Conservation (phyloP, 1,140 invertebrate genomes). For the Tetramorium simillimum region DNA sequence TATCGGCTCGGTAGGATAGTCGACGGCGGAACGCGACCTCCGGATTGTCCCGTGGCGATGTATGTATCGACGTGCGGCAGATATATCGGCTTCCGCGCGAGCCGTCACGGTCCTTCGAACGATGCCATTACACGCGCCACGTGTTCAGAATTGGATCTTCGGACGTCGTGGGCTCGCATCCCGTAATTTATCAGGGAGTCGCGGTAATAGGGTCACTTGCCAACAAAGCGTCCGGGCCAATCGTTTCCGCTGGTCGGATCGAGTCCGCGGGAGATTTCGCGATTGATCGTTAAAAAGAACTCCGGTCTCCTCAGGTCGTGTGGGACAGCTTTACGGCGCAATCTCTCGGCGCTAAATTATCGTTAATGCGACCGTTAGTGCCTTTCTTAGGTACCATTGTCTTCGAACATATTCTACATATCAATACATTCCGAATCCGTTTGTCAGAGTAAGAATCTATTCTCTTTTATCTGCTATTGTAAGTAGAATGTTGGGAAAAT, state of each 20-base stretch:
- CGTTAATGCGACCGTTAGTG: background rate
- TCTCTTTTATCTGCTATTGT: background rate
- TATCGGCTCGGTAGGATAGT: slow-evolving; percentile 30
- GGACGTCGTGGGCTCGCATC: slow-evolving; percentile 28
- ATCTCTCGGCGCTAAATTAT: slow-evolving; percentile 6
- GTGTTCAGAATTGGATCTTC: slow-evolving; percentile 61
- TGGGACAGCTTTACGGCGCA: background rate
- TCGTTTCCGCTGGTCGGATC: slow-evolving; percentile 19
- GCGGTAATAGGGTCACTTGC: slow-evolving; percentile 54
- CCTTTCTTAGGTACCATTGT: background rate
- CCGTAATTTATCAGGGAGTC: slow-evolving; percentile 55
- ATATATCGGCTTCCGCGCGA: slow-evolving; percentile 53
- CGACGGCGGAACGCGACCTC: slow-evolving; percentile 52
- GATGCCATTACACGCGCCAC: slow-evolving; percentile 57
- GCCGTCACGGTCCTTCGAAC: slow-evolving; percentile 54
- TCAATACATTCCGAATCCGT: background rate
- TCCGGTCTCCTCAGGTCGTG: background rate
- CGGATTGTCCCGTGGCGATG: slow-evolving; percentile 47
- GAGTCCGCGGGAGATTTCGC: background rate
- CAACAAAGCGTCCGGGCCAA: slow-evolving; percentile 39
- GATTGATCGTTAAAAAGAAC: slow-evolving; percentile 47
- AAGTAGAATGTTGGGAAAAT: background rate
- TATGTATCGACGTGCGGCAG: slow-evolving; percentile 58
- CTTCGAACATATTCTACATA: background rate
- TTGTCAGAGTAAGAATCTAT: background rate